A percentile compares a stretch with the other conserved stretches of the same genome.
These are phyloP conservation scores for Seriola aureovittata DNA, from an alignment of 2,113 vertebrate genomes.

Conservation along the genomic window DNA sequence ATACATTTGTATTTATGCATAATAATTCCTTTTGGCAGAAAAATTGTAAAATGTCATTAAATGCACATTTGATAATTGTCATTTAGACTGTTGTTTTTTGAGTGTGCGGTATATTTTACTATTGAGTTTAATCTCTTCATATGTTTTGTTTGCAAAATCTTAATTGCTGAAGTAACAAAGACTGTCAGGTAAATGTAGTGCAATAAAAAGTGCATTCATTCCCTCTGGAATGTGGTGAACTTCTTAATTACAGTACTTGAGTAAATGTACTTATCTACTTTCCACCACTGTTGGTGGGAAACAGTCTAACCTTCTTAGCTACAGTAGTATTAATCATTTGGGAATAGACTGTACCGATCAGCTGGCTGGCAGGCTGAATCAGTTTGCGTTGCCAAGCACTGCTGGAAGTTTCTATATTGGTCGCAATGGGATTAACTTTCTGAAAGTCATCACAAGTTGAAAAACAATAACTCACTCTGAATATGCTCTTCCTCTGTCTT, in stretches of 20 bases:
- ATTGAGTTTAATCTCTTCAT: no score
- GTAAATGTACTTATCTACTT: neutral
- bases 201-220: no score
- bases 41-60: no score
- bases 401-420: conserved; percentile 32
- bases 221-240: neutral
- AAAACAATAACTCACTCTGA: conserved; percentile 38
- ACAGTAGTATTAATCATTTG: conserved; percentile 25
- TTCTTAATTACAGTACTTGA: neutral
- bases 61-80: no score
- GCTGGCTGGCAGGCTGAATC: conserved; percentile 15
- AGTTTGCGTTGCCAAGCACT: conserved; percentile 26
- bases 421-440: conserved; percentile 40
- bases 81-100: no score
- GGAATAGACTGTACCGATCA: conserved; percentile 37
- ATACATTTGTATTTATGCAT: no score
- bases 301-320: neutral
- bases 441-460: conserved; percentile 33
- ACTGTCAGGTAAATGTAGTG: no score
- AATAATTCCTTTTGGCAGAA: no score
- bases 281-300: neutral
- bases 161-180: neutral
- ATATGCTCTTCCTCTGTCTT: neutral
- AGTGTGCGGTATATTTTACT: no score
- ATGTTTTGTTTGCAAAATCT: no score